Base-by-base conservation (phyloP, 2,797 vertebrate species). In the Melopsittacus undulatus region DNA sequence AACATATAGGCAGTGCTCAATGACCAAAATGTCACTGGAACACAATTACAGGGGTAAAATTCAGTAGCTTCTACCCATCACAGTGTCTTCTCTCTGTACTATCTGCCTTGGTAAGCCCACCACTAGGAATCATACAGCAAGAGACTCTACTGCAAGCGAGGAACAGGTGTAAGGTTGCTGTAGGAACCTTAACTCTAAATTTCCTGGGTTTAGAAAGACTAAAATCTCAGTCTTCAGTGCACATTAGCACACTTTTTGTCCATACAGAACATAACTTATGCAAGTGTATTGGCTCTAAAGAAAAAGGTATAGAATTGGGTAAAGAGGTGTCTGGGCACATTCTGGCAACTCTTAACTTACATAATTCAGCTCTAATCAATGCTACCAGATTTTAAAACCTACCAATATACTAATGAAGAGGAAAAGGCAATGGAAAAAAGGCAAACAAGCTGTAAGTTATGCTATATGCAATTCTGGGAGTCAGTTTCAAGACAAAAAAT, bases 401-500 rank as follows among this genome's bases (percentile, higher is more conserved):
- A 96, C 49, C 76, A 92, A 62, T 27, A 48, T 78, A 95, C 96
- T 64, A 97, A 92, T 7, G 49, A 95, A 96, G 90, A 89, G 84
- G 43, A 29, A 97, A 94, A 95, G 87, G 52, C 26, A 94, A 45
- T 3, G 74, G 38, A 89, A 96, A 94, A 82, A 49, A 90, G 76
- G 85, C 82, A 96, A 97, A 96, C 85, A 96, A 97, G 83, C 57
- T 95, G 54, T 87, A 95, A 90, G 64, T 96, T 97, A 96, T 13
- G 24, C 81, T 92, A 57, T 96, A 90, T 95, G 87, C 87, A 95
- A 90, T 92, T 96, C 88, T 85, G 92, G 97, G 96, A 76, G 29
- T 95, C 89, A n/a, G 74, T 79, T 95, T 93, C 51, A 76, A 97
- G 96, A 98, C 97, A 98, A 97, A 98, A 97, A 95, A 92, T 77